These are phyloP conservation scores for Argopecten irradians DNA, from an alignment of 1,140 invertebrate species.

Conservation along the genomic window DNA sequence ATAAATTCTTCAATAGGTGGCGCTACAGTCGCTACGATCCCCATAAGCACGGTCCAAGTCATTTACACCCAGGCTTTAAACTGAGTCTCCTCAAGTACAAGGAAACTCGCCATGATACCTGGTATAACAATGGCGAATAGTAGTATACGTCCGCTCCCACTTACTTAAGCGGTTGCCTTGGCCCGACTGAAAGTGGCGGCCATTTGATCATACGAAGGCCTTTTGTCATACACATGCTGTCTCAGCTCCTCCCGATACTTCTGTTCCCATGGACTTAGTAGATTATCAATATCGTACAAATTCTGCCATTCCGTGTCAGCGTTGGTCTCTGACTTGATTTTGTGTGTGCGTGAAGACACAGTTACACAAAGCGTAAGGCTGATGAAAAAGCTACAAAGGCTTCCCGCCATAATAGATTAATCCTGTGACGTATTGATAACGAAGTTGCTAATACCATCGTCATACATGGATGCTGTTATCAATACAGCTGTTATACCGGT, in stretches of 20 bases:
- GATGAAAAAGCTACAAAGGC: not conserved
- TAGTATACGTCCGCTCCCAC: conserved; percentile 31
- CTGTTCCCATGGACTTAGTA: conserved; percentile 73
- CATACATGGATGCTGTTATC: conserved; percentile 56
- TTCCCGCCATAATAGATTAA: conserved; percentile 61
- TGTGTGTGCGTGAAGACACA: conserved; percentile 33
- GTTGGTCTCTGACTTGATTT: conserved; percentile 33
- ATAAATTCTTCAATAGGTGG: conserved; percentile 45
- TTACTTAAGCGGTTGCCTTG: conserved; percentile 32
- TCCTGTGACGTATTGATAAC: conserved; percentile 63
- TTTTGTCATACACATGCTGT: conserved; percentile 40
- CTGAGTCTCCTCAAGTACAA: conserved; percentile 25
- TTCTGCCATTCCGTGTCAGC: conserved; percentile 70
- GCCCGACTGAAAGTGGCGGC: conserved; percentile 41
- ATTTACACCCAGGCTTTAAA: conserved; percentile 34
- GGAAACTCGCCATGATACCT: conserved; percentile 36
- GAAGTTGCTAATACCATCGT: conserved; percentile 63
- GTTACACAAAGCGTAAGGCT: not conserved
- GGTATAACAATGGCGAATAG: conserved; percentile 49
- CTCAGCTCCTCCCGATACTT: conserved; percentile 67
- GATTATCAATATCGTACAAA: conserved; percentile 75
- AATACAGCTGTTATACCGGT: conserved; percentile 57
- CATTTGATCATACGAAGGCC: conserved; percentile 44
- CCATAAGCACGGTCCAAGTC: conserved; percentile 26
- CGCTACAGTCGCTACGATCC: conserved; percentile 32